Conservation (phyloP, 2,113 vertebrate species). For the Zosterops lateralis region DNA sequence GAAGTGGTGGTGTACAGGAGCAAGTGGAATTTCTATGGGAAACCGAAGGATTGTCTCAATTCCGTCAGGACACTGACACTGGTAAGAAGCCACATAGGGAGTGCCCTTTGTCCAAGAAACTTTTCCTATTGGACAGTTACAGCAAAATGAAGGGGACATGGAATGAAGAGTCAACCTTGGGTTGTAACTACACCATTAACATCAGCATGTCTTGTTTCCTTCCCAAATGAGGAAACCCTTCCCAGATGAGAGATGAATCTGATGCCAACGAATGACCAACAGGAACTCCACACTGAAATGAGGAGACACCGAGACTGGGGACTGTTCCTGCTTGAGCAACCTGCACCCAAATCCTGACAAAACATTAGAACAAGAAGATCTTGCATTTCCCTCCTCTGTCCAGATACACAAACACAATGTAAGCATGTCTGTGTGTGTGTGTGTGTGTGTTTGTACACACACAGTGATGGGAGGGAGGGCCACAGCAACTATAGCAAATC, state of each 20-base stretch:
- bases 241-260: accelerated
- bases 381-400: accelerated
- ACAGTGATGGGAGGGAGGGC: background rate
- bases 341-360: background rate
- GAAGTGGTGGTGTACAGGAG: background rate
- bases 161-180: accelerated
- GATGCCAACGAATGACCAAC: accelerated
- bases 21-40: accelerated
- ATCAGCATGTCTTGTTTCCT: background rate
- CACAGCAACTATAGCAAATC: background rate
- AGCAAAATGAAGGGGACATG: accelerated
- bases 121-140: accelerated
- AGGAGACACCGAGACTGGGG: accelerated
- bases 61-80: accelerated
- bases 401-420: accelerated
- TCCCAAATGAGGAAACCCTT: background rate
- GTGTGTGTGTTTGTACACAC: background rate
- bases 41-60: accelerated
- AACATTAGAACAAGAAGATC: background rate
- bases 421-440: accelerated
- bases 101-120: accelerated
- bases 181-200: accelerated
- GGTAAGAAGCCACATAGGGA: accelerated
- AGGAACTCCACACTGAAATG: accelerated
- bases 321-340: background rate